A percentile compares a stretch with the other conserved stretches of the same genome.
Evolutionary conservation across 2,888 invertebrate genomes (phyloP).

Genomic region (Siphonodentalium dalli): DNA sequence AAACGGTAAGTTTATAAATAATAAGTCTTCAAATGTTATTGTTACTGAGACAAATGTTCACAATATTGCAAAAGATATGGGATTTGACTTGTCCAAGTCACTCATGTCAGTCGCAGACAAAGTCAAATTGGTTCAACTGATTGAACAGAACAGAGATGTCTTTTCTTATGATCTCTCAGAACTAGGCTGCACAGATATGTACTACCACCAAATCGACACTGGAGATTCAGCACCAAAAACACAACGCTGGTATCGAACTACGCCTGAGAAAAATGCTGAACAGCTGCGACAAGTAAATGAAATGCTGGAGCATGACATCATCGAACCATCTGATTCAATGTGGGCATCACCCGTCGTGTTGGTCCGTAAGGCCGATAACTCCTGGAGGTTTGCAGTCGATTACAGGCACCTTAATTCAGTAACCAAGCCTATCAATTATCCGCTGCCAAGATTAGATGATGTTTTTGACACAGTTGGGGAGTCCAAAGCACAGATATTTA

Average conservation of each 20-base stretch:
- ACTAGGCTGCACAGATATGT: no score
- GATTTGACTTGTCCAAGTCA: no score
- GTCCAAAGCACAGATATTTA: slow-evolving; percentile 5
- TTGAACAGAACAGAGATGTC: no score
- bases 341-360: slow-evolving; percentile 20
- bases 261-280: not conserved
- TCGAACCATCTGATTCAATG: slow-evolving; percentile 20
- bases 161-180: no score
- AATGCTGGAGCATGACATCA: slow-evolving; percentile 13
- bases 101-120: no score
- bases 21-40: no score
- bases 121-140: no score
- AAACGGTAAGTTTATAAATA: no score
- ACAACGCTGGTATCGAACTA: slow-evolving; percentile 10
- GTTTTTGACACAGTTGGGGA: slow-evolving; percentile 19
- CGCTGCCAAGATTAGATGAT: slow-evolving; percentile 15
- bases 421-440: slow-evolving; percentile 11
- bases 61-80: no score
- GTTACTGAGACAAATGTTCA: no score
- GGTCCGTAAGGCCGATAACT: slow-evolving; percentile 12
- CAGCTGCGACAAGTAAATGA: slow-evolving; percentile 14
- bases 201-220: slow-evolving; percentile 1
- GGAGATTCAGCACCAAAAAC: not conserved
- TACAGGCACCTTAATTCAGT: slow-evolving; percentile 19
- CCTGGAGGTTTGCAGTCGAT: slow-evolving; percentile 26